Percentiles rank a stretch among this genome's conserved stretches.
These are phyloP conservation scores for Accipiter virgatus DNA, from an alignment of 2,113 vertebrate genomes.

Conservation along the genomic window DNA sequence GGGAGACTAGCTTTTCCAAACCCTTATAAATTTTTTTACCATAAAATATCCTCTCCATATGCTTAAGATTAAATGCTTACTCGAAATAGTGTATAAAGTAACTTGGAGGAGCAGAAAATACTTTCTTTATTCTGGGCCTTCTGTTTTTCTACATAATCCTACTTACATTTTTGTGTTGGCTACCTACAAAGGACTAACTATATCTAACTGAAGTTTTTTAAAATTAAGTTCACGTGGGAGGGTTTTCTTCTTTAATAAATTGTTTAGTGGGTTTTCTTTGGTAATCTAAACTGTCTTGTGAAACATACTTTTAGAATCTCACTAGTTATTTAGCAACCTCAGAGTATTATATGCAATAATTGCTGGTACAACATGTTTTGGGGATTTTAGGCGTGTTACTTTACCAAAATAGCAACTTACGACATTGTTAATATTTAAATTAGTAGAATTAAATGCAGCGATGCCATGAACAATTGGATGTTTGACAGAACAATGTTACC, in stretches of 20 bases:
- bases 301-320: background rate
- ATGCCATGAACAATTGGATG: background rate
- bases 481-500: background rate
- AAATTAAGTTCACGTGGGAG: background rate
- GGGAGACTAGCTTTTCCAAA: background rate
- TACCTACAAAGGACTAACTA: background rate
- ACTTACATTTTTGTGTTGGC: background rate
- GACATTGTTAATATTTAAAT: background rate
- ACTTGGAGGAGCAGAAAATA: background rate
- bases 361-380: background rate
- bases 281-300: background rate
- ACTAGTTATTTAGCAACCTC: background rate
- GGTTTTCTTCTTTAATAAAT: background rate
- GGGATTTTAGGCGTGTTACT: background rate
- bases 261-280: background rate
- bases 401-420: background rate
- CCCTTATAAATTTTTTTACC: background rate
- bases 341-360: background rate
- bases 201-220: background rate
- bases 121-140: background rate
- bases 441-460: background rate
- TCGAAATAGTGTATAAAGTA: background rate
- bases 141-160: background rate
- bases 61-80: background rate
- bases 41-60: background rate